Conservation (phyloP, 2,888 invertebrate species). For the Lasioglossum vierecki region DNA sequence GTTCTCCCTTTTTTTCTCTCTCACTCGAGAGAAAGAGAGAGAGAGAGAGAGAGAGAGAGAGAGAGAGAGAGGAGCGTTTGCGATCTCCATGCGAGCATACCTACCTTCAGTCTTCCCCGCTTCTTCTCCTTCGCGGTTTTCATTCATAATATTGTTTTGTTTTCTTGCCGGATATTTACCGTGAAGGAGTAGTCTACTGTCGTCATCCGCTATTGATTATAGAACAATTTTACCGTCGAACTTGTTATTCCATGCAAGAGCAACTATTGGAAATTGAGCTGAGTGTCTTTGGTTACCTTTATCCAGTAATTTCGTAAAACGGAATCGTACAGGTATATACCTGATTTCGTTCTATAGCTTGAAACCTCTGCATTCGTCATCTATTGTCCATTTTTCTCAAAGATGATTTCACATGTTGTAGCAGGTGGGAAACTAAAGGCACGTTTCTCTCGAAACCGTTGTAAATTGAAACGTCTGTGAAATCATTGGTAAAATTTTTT, state of each 20-base stretch:
- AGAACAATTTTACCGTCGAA: not conserved
- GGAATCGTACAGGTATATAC: not conserved
- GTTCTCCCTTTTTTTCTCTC: slow-evolving; percentile 20
- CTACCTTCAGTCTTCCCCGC: slow-evolving; percentile 10
- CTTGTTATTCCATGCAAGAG: not conserved
- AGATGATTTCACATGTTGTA: not conserved
- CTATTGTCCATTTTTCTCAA: not conserved
- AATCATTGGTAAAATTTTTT: not conserved
- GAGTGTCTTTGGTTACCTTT: not conserved
- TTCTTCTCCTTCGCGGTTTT: slow-evolving; percentile 16
- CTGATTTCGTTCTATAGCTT: not conserved
- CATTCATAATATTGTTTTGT: not conserved
- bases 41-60: not conserved
- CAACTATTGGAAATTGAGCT: not conserved
- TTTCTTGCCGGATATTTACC: not conserved
- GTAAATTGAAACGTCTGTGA: not conserved
- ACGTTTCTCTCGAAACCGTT: not conserved
- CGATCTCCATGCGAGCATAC: slow-evolving; percentile 34
- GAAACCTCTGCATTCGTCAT: not conserved
- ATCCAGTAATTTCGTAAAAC: not conserved
- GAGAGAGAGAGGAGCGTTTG: not conserved
- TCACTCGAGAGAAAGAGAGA: not conserved
- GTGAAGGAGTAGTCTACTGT: not conserved
- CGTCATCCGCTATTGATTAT: not conserved
- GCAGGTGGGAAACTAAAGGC: not conserved